phyloP scores from a whole-genome alignment of 2,888 invertebrate species.

The Epiblema foenella region DNA sequence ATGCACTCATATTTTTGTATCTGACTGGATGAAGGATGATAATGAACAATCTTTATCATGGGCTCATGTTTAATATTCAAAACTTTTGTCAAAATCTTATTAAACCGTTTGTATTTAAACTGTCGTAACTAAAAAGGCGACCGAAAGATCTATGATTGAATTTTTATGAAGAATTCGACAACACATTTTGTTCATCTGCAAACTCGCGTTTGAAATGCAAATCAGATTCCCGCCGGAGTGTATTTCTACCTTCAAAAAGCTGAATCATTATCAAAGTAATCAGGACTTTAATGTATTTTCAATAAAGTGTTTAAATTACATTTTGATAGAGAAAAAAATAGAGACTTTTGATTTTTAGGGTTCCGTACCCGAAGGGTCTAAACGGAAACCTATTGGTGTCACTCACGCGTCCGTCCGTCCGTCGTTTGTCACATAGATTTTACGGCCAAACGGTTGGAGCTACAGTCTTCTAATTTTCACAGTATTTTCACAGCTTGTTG shows the following conservation, averaged over 20 bases:
- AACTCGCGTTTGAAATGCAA: not conserved
- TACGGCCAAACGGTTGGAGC: too few relatives aligned
- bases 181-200: not conserved
- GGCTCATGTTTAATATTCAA: not conserved
- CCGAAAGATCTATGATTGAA: not conserved
- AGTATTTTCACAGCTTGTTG: too few relatives aligned
- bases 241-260: not conserved
- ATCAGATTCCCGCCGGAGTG: not conserved
- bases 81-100: slow-evolving; percentile 8
- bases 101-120: not conserved
- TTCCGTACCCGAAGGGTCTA: too few relatives aligned
- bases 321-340: not conserved
- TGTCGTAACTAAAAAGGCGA: not conserved
- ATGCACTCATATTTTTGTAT: too few relatives aligned
- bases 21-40: not conserved
- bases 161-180: not conserved
- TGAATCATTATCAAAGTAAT: not conserved
- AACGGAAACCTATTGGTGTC: too few relatives aligned
- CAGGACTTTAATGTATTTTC: not conserved
- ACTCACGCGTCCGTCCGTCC: too few relatives aligned
- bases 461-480: too few relatives aligned
- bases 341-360: not conserved
- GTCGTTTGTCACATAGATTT: too few relatives aligned
- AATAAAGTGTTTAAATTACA: not conserved
- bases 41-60: slow-evolving; percentile 21